Base-by-base conservation (phyloP, 2,888 invertebrate genomes). In the Thymelicus lineola region DNA sequence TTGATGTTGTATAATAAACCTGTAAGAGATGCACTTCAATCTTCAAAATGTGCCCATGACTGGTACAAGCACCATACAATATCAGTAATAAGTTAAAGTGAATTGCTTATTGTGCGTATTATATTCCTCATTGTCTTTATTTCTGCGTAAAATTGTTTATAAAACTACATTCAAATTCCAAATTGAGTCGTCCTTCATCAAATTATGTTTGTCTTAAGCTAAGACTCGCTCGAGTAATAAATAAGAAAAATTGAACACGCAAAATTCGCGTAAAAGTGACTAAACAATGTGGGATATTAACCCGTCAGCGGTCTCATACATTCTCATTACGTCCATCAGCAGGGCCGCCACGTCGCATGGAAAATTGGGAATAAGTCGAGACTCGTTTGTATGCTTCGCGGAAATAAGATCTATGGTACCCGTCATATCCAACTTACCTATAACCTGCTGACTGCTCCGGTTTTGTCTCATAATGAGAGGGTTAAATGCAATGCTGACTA, bases 301-400 rank as follows among this genome's bases (percentile, higher is more conserved):
- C 60, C 79, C 81, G 81, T 85, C 84, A 76, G 75, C 83, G 71
- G 68, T 53, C 71, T 70, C 78, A 80, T 84, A 78, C 72, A 81
- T 85, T 82, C 80, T 85, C 84, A 83, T 85, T 85, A 84, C 73
- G 68, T 64, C 42, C 62, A 36, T 20, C 35, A 6, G 28, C 50
- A 20, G 62, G 63, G 62, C 2, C 6, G 55, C 61, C 50, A 61
- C 9, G 20, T 60, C 38, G 9, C 0, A 42, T n/a, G 48, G 9
- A 17, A 64, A 60, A 12, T 46, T 20, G 20, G 50, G 42, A 60
- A 36, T 57, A 36, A 46, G n/a, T 50, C 50, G 10, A 48, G 66
- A 66, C 50, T 36, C 7, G 4, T 36, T 38, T 45, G 28, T 57
- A 6, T 15, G 46, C 46, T 61, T 61, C 20, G 4, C 38, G 15